Base-by-base conservation (phyloP, 2,888 invertebrate genomes). In the Sisyra nigra region DNA sequence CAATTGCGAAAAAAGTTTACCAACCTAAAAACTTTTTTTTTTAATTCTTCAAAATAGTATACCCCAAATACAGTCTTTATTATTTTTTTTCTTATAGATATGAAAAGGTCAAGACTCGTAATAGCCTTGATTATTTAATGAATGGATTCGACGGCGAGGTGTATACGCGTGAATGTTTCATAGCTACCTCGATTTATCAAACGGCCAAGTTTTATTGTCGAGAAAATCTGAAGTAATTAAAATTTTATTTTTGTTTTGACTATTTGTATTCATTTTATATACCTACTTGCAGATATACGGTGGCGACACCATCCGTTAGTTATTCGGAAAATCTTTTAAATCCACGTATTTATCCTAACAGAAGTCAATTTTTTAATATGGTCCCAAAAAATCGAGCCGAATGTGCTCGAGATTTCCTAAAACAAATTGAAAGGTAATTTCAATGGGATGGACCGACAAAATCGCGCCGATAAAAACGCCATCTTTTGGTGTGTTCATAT, bases 181-280 rank as follows among this genome's bases (percentile, higher is more conserved):
- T 50, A 43, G 47, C 48, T 41, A 52, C 52, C 46, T 46, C 52
- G 19, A 46, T 47, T 33, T 52, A 51, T 39, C 54, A 53, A n/a
- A 49, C 49, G 19, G 47, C 52, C 2, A 52, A 49, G 43, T 40
- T 44, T 17, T 47, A 57, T 41, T 55, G 58, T 15, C 47, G 52
- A 44, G 47, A 52, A 46, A 53, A 49, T 47, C 43, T 60, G 44
- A 55, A 57, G 61, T 60, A 51, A 31, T n/a, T 41, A 24, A 24
- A 24, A 24, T 24, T 24, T 15, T 37, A 4, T 37, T 37, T 37
- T 37, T 14, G n/a, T n/a, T n/a, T n/a, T n/a, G n/a, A n/a, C n/a
- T n/a, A n/a, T 2, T 9, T 34, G 11, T 34, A 2, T 34, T 34
- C 7, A 6, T 11, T 34, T 34, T 14, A 34, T 14, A 31, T 36